phyloP scores from a whole-genome alignment of 1,140 invertebrate genomes.

The Meloidogyne floridensis region DNA sequence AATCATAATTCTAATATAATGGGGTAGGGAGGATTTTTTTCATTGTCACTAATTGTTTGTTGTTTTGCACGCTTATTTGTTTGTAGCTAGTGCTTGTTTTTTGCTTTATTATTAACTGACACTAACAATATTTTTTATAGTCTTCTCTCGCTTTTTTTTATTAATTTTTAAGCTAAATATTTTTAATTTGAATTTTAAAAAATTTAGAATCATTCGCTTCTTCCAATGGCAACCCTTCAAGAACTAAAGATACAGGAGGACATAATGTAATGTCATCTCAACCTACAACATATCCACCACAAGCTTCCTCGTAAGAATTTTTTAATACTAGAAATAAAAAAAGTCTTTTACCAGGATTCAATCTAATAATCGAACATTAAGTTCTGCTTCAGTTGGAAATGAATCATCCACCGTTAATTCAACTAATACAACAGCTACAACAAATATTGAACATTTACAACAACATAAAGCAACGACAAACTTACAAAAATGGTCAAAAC shows the following conservation, averaged over 20 bases:
- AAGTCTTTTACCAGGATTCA: no score
- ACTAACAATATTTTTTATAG: neutral
- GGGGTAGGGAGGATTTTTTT: no score
- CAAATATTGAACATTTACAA: constrained; percentile 24
- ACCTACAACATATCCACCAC: neutral
- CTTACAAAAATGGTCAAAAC: constrained; percentile 29
- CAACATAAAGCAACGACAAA: neutral
- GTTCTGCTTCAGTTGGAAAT: constrained; percentile 16
- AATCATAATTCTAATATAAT: no score
- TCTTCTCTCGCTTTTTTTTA: neutral
- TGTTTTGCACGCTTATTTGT: constrained; percentile 14
- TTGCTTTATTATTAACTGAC: neutral
- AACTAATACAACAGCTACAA: constrained; percentile 11
- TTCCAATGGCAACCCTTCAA: neutral
- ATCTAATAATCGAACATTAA: constrained; percentile 5
- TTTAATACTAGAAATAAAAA: no score
- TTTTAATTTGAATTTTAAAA: neutral
- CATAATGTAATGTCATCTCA: no score
- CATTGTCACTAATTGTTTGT: no score
- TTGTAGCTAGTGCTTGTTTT: constrained; percentile 3
- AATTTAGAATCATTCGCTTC: constrained; percentile 9
- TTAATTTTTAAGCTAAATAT: neutral
- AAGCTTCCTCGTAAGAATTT: neutral
- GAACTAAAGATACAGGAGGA: neutral
- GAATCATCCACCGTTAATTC: neutral